These are phyloP conservation scores for Anisognathus igniventris DNA, from an alignment of 2,797 vertebrate genomes.

Conservation along the genomic window DNA sequence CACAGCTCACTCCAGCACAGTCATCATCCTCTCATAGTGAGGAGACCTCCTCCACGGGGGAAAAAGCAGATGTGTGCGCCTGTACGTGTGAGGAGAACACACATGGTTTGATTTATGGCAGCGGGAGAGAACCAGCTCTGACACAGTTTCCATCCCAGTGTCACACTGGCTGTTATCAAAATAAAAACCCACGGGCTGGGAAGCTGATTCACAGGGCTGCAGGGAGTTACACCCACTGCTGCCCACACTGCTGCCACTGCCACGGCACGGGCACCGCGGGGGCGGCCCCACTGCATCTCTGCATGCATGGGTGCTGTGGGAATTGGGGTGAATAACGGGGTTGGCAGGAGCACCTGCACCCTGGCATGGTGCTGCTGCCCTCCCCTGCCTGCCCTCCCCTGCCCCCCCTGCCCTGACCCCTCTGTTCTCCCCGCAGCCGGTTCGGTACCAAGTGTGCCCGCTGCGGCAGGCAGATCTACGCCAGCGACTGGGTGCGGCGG, in stretches of 20 bases:
- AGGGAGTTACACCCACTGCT: accelerated
- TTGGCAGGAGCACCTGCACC: accelerated
- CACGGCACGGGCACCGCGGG: accelerated
- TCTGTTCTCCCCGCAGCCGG: slow-evolving; percentile 79
- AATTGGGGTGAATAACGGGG: accelerated
- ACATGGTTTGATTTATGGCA: slow-evolving; percentile 55
- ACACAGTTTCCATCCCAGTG: slow-evolving; percentile 25
- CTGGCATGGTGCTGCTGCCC: accelerated
- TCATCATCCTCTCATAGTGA: not conserved
- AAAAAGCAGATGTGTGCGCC: not conserved
- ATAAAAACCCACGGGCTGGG: slow-evolving; percentile 2
- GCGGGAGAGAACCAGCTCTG: not conserved
- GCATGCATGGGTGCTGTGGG: accelerated
- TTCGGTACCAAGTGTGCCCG: slow-evolving; percentile 98
- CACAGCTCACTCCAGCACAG: accelerated
- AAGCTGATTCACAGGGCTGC: not conserved
- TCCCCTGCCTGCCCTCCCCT: not conserved
- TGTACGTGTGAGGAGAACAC: slow-evolving; percentile 28
- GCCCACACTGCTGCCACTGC: accelerated
- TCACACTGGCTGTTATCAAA: slow-evolving; percentile 40
- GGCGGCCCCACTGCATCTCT: accelerated
- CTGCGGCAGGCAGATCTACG: slow-evolving; percentile 95
- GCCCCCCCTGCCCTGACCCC: not conserved
- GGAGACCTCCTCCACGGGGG: slow-evolving; percentile 6
- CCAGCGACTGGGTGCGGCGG: slow-evolving; percentile 97